Percentiles rank a stretch among this genome's conserved stretches.
These are phyloP conservation scores for Channa striata DNA, from an alignment of 2,797 vertebrate species.

Conservation along the genomic window DNA sequence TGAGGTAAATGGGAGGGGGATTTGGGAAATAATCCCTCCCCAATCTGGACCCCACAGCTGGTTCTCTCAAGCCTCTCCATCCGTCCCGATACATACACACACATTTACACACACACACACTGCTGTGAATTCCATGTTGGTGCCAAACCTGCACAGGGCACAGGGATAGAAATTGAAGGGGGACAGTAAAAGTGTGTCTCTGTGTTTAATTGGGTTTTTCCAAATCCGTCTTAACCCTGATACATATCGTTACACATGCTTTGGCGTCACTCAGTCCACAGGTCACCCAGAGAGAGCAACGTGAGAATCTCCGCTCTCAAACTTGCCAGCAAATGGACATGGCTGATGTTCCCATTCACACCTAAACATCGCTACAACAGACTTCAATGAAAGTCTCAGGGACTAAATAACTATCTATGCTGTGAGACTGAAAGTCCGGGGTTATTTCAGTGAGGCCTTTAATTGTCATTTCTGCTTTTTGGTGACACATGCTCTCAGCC, in stretches of 20 bases:
- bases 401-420: conserved; percentile 49
- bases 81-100: conserved; percentile 45
- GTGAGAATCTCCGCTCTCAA: conserved; percentile 28
- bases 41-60: conserved; percentile 85
- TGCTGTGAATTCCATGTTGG: conserved; percentile 41
- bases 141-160: conserved; percentile 61
- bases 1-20: conserved; percentile 78
- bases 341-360: conserved; percentile 42
- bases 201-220: conserved; percentile 71
- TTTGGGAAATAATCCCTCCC: conserved; percentile 81
- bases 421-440: conserved; percentile 49
- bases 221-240: conserved; percentile 74
- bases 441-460: conserved; percentile 54
- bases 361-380: conserved; percentile 25
- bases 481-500: conserved; percentile 47
- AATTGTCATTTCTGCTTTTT: conserved; percentile 63
- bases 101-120: conserved; percentile 29
- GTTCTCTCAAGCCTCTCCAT: conserved; percentile 69
- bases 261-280: conserved; percentile 40
- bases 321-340: conserved; percentile 27
- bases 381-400: conserved; percentile 39
- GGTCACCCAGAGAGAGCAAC: conserved; percentile 42
- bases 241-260: conserved; percentile 54
- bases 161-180: conserved; percentile 46
- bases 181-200: conserved; percentile 54